These are phyloP conservation scores for Spondyliosoma cantharus DNA, from an alignment of 2,797 vertebrate species.

Conservation along the genomic window DNA sequence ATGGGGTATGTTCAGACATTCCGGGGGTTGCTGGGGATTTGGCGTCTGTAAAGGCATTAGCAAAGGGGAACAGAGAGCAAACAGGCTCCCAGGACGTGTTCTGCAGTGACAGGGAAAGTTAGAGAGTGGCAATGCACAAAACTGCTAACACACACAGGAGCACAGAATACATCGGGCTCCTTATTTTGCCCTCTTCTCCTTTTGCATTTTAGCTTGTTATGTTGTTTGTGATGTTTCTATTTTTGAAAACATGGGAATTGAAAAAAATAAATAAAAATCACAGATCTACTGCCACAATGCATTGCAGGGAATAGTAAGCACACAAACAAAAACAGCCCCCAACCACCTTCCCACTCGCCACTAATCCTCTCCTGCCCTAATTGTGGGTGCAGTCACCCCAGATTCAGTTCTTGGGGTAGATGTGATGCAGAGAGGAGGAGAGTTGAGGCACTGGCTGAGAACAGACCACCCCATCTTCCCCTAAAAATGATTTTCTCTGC, in stretches of 20 bases:
- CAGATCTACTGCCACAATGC: constrained; percentile 61
- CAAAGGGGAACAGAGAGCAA: constrained; percentile 54
- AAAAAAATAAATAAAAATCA: constrained; percentile 11
- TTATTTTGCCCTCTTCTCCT: constrained; percentile 60
- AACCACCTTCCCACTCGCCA: constrained; percentile 77
- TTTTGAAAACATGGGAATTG: constrained; percentile 66
- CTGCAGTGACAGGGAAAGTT: constrained; percentile 44
- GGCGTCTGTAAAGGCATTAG: constrained; percentile 65
- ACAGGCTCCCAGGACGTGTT: constrained; percentile 61
- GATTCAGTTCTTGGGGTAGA: constrained; percentile 65
- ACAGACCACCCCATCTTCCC: constrained; percentile 72
- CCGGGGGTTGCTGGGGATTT: constrained; percentile 59
- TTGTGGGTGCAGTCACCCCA: constrained; percentile 79
- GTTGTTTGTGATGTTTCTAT: constrained; percentile 73
- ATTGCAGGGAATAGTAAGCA: constrained; percentile 53
- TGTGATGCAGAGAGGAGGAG: constrained; percentile 22
- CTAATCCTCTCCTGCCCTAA: constrained; percentile 83
- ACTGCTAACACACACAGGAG: constrained; percentile 41
- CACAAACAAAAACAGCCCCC: constrained; percentile 77
- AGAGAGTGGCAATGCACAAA: constrained; percentile 32
- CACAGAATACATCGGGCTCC: constrained; percentile 33
- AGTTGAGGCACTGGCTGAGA: constrained; percentile 50
- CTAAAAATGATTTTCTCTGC: constrained; percentile 64
- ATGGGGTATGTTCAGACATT: constrained; percentile 59
- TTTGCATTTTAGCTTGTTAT: constrained; percentile 63